phyloP scores from a whole-genome alignment of 2,888 invertebrate genomes.

The Melinaea marsaeus region DNA sequence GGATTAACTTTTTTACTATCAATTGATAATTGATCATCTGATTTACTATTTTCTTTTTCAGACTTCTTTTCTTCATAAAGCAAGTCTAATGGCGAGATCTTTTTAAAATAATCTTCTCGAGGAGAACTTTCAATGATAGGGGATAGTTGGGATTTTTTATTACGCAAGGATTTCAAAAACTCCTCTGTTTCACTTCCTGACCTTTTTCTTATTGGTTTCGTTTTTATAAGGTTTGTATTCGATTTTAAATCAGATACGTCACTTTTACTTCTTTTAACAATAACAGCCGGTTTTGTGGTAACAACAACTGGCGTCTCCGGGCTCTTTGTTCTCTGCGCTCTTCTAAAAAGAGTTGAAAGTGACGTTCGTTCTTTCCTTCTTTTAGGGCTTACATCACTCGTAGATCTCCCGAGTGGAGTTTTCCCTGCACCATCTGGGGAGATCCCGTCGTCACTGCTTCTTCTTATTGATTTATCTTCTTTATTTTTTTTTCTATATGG shows the following conservation, averaged over 20 bases:
- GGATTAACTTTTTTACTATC: constrained; percentile 67
- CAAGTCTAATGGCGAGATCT: constrained; percentile 61
- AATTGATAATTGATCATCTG: constrained; percentile 46
- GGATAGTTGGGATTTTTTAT: constrained; percentile 83
- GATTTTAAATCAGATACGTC: constrained; percentile 81
- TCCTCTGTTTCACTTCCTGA: constrained; percentile 80
- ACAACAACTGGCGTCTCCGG: constrained; percentile 74
- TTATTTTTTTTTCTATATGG: constrained; percentile 80
- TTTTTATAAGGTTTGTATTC: constrained; percentile 63
- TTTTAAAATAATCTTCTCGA: constrained; percentile 82
- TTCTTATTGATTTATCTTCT: constrained; percentile 57
- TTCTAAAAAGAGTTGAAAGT: constrained; percentile 82
- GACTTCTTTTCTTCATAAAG: constrained; percentile 58
- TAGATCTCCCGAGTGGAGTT: constrained; percentile 72
- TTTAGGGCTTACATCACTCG: constrained; percentile 75
- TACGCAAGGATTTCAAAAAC: constrained; percentile 71
- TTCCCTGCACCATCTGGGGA: constrained; percentile 51
- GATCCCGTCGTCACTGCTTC: constrained; percentile 77
- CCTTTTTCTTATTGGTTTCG: constrained; percentile 75
- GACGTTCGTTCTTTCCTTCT: constrained; percentile 78
- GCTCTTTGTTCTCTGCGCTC: constrained; percentile 74
- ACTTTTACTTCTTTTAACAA: constrained; percentile 80
- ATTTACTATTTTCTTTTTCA: constrained; percentile 49
- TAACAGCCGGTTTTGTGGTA: constrained; percentile 55
- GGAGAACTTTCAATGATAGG: constrained; percentile 88